phyloP scores from a whole-genome alignment of 2,888 invertebrate species.

The Frankliniella fusca region DNA sequence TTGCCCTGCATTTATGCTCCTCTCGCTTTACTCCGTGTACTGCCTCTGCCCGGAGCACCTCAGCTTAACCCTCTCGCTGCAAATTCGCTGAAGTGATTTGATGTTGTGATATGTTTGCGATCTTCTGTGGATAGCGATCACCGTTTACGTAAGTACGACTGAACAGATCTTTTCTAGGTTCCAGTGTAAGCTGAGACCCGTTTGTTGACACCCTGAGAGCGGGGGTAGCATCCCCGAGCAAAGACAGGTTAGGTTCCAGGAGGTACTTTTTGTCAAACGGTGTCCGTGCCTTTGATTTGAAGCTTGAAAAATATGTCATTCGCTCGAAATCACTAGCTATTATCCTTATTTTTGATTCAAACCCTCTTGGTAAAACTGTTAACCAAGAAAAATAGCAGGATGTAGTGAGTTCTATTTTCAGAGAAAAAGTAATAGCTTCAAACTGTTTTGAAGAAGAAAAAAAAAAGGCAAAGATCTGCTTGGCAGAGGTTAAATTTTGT shows the following conservation, averaged over 20 bases:
- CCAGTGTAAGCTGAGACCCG: not conserved
- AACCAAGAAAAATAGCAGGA: too few relatives aligned
- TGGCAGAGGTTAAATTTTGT: too few relatives aligned
- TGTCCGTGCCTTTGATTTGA: too few relatives aligned
- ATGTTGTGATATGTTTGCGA: not conserved
- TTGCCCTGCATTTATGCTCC: not conserved
- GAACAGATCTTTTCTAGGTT: not conserved
- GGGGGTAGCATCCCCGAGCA: not conserved
- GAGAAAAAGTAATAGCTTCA: too few relatives aligned
- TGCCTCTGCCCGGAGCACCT: not conserved
- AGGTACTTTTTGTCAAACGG: too few relatives aligned
- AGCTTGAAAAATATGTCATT: too few relatives aligned
- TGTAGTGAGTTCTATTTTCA: too few relatives aligned
- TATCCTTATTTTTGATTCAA: too few relatives aligned
- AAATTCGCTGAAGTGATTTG: not conserved
- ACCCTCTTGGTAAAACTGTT: too few relatives aligned
- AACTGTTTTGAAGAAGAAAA: too few relatives aligned
- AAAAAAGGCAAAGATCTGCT: too few relatives aligned
- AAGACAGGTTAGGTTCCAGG: not conserved
- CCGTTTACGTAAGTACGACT: not conserved
- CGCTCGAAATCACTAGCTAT: too few relatives aligned
- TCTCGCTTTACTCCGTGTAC: not conserved
- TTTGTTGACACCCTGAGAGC: not conserved
- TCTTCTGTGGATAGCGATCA: constrained; percentile 1
- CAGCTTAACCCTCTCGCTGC: not conserved